phyloP scores from a whole-genome alignment of 2,113 vertebrate species.

The Myrmophylax atrothorax region DNA sequence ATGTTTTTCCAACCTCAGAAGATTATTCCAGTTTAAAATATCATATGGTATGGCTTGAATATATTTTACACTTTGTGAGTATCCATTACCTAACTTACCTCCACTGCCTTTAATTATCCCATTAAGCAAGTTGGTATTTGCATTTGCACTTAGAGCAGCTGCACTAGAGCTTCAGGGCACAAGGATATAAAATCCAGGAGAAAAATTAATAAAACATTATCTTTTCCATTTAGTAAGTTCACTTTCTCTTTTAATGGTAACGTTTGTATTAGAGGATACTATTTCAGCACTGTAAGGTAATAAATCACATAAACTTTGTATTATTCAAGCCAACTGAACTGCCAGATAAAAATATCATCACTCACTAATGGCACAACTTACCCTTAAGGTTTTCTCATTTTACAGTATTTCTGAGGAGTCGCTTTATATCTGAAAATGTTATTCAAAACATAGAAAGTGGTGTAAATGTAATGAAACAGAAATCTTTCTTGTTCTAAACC shows the following conservation, averaged over 20 bases:
- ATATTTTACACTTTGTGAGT: neutral
- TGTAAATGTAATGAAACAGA: neutral
- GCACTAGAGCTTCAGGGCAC: slow-evolving; percentile 29
- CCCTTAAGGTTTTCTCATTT: slow-evolving; percentile 60
- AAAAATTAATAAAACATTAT: slow-evolving; percentile 65
- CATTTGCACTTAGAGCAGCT: slow-evolving; percentile 32
- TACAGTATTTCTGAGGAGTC: slow-evolving; percentile 47
- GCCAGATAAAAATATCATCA: slow-evolving; percentile 50
- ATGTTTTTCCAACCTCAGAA: neutral
- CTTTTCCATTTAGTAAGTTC: slow-evolving; percentile 34
- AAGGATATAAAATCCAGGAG: slow-evolving; percentile 12
- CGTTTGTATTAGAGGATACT: slow-evolving; percentile 51
- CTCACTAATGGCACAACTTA: neutral
- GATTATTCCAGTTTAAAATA: slow-evolving; percentile 5
- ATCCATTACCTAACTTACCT: neutral
- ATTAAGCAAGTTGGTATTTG: slow-evolving; percentile 46
- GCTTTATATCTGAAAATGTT: slow-evolving; percentile 49
- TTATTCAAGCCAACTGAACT: slow-evolving; percentile 45
- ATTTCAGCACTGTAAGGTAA: slow-evolving; percentile 35
- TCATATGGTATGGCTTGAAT: neutral
- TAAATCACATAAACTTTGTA: slow-evolving; percentile 57
- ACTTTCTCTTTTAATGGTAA: slow-evolving; percentile 60
- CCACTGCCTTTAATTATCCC: slow-evolving; percentile 30
- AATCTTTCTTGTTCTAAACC: slow-evolving; percentile 7
- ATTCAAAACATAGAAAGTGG: slow-evolving; percentile 38